Percentiles rank a stretch among this genome's conserved stretches.
Conservation (phyloP, 2,888 invertebrate genomes). For the Silvanus unidentatus region DNA sequence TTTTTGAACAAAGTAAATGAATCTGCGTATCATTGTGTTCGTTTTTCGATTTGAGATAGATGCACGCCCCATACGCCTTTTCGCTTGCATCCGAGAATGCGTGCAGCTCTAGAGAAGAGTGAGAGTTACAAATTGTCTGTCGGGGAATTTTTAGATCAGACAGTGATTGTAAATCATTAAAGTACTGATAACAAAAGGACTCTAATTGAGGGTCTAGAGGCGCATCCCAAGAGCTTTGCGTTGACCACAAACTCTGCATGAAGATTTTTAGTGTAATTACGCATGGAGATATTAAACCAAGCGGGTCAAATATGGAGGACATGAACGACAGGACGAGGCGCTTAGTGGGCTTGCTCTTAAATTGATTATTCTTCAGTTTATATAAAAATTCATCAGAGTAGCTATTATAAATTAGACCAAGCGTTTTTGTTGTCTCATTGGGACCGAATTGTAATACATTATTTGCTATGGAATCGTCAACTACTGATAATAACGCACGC, state of each 20-base stretch:
- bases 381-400: constrained; percentile 3
- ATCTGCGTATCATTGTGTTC: constrained; percentile 8
- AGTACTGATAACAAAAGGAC: no score
- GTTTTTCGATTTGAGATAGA: no score
- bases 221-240: constrained; percentile 14
- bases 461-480: constrained; percentile 1
- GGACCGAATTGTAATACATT: constrained; percentile 6
- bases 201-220: constrained; percentile 7
- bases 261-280: constrained; percentile 15
- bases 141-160: constrained; percentile 11
- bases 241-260: constrained; percentile 16
- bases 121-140: background rate
- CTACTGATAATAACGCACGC: constrained; percentile 1
- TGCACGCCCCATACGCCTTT: no score
- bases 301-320: constrained; percentile 14
- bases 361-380: constrained; percentile 3
- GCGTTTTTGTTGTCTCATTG: constrained; percentile 3
- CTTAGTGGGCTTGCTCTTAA: constrained; percentile 6
- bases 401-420: constrained; percentile 1
- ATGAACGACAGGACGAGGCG: constrained; percentile 12
- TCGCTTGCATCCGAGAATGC: constrained; percentile 15
- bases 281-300: constrained; percentile 14
- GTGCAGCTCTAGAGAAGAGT: constrained; percentile 10
- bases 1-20: no score
- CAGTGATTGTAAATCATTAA: background rate